A percentile compares a stretch with the other conserved stretches of the same genome.
phyloP scores from a whole-genome alignment of 2,113 vertebrate genomes.

The Neolamprologus longior region DNA sequence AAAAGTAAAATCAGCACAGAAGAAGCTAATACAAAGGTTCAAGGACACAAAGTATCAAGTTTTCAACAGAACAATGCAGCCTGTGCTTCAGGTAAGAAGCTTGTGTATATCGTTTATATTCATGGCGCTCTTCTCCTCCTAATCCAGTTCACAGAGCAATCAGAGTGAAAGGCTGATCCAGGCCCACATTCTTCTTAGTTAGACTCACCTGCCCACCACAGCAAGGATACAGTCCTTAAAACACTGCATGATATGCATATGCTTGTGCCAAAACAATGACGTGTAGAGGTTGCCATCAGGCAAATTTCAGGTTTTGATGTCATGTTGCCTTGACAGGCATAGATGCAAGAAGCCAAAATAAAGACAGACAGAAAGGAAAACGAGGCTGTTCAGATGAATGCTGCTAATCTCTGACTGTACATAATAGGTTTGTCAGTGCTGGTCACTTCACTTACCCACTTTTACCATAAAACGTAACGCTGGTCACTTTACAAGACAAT shows the following conservation, averaged over 20 bases:
- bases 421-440: not conserved
- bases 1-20: not conserved
- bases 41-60: not conserved
- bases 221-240: conserved; percentile 58
- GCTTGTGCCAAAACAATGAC: conserved; percentile 35
- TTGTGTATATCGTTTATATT: not conserved
- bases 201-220: conserved; percentile 66
- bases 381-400: not conserved
- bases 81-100: not conserved
- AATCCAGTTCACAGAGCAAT: conserved; percentile 16
- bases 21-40: not conserved
- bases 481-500: not conserved
- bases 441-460: not conserved
- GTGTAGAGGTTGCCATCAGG: not conserved
- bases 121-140: not conserved
- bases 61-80: not conserved
- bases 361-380: not conserved
- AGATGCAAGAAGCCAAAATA: not conserved
- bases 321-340: not conserved
- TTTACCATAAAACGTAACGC: not conserved
- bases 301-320: not conserved
- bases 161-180: conserved; percentile 48
- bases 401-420: not conserved
- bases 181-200: conserved; percentile 74
- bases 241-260: not conserved